A percentile compares a stretch with the other conserved stretches of the same genome.
Evolutionary conservation across 2,888 invertebrate species (phyloP).

Genomic region (Drosophila multiciliata): DNA sequence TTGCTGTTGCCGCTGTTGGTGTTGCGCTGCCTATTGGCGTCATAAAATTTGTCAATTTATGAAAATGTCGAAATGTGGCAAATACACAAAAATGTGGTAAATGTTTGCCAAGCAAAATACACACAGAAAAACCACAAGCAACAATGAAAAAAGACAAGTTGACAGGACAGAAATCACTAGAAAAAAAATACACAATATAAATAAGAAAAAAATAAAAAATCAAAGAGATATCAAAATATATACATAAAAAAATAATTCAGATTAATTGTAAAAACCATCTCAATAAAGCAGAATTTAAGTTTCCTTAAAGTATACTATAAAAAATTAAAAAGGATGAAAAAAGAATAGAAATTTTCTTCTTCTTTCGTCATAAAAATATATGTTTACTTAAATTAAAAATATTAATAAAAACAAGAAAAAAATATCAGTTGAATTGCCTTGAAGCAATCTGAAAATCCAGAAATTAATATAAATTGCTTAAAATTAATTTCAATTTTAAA

Average conservation of each 20-base stretch:
- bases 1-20: conserved; percentile 23
- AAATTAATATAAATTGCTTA: too few relatives aligned
- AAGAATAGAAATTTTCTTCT: too few relatives aligned
- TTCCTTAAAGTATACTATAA: not conserved
- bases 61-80: conserved; percentile 52
- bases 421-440: not conserved
- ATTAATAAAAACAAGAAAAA: too few relatives aligned
- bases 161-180: not conserved
- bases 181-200: not conserved
- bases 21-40: conserved; percentile 59
- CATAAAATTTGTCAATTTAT: conserved; percentile 72
- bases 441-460: not conserved
- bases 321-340: not conserved
- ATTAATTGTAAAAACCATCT: not conserved
- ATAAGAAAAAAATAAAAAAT: not conserved
- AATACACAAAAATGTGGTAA: conserved; percentile 11
- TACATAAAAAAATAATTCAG: not conserved
- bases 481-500: too few relatives aligned
- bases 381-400: too few relatives aligned
- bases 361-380: too few relatives aligned
- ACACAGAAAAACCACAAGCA: not conserved
- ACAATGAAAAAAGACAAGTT: not conserved
- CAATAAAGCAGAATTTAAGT: not conserved
- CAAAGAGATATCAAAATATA: not conserved
- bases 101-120: not conserved